These are phyloP conservation scores for Cynopterus sphinx DNA, from an alignment of 2,797 vertebrate species.

Conservation along the genomic window DNA sequence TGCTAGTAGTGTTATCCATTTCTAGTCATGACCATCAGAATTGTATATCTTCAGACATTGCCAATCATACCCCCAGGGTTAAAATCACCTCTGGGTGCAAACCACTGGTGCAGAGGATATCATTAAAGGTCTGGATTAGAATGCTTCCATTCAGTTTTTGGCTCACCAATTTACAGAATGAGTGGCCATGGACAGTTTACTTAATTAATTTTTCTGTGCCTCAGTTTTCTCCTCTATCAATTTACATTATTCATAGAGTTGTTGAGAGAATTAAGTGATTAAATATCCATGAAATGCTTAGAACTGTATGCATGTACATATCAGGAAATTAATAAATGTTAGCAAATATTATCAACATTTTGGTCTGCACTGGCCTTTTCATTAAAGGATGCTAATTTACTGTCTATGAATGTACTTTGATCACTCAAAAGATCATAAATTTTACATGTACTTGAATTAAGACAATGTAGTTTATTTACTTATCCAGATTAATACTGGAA, in stretches of 20 bases:
- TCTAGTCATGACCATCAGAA: not conserved
- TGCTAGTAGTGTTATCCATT: not conserved
- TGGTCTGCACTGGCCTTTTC: conserved; percentile 6
- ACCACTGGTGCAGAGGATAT: not conserved
- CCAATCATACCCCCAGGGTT: not conserved
- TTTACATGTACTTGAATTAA: conserved; percentile 47
- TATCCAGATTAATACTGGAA: not conserved
- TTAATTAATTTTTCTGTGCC: not conserved
- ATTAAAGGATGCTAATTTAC: conserved; percentile 47
- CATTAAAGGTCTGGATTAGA: not conserved
- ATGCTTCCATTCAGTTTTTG: conserved; percentile 5
- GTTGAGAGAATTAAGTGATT: not conserved
- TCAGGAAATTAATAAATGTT: not conserved
- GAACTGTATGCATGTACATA: not conserved
- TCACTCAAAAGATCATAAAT: conserved; percentile 40
- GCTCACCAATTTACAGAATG: not conserved
- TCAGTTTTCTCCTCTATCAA: conserved; percentile 25
- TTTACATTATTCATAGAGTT: not conserved
- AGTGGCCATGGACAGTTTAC: not conserved
- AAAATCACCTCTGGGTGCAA: not conserved
- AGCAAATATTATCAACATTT: conserved; percentile 42
- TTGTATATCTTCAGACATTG: not conserved
- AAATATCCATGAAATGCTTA: not conserved
- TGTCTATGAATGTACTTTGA: not conserved
- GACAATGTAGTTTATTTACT: conserved; percentile 53